Conservation (phyloP, 1,140 invertebrate genomes). For the Macrocentrus cingulum region DNA sequence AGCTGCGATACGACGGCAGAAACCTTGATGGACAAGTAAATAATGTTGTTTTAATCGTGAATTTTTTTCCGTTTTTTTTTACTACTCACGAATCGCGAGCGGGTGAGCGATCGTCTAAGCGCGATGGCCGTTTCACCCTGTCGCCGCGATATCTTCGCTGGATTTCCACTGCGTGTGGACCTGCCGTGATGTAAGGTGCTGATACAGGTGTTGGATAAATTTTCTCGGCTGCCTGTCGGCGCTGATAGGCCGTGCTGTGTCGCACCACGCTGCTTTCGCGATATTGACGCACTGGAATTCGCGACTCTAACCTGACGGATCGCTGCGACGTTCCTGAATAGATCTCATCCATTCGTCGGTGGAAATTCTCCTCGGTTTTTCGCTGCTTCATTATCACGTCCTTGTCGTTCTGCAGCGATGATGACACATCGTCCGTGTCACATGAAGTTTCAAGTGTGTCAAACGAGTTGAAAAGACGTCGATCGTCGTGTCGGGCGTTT, state of each 20-base stretch:
- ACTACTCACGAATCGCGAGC: slow-evolving; percentile 10
- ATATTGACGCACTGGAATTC: slow-evolving; percentile 36
- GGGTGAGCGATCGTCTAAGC: slow-evolving; percentile 16
- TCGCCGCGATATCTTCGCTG: slow-evolving; percentile 19
- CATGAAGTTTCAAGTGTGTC: slow-evolving; percentile 16
- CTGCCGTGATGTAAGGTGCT: slow-evolving; percentile 17
- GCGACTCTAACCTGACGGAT: slow-evolving; percentile 33
- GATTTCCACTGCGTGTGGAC: neutral
- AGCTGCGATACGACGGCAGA: neutral
- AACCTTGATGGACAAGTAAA: neutral
- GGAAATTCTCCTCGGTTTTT: slow-evolving; percentile 32
- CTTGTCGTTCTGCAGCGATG: slow-evolving; percentile 23
- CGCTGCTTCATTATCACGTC: slow-evolving; percentile 31
- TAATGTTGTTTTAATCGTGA: neutral
- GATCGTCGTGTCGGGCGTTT: slow-evolving; percentile 11
- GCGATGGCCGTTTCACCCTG: slow-evolving; percentile 18
- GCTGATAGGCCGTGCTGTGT: slow-evolving; percentile 36
- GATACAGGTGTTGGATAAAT: slow-evolving; percentile 10
- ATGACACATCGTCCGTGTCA: slow-evolving; percentile 2
- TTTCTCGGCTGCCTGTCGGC: slow-evolving; percentile 29
- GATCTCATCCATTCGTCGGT: slow-evolving; percentile 31
- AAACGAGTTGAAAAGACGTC: slow-evolving; percentile 5
- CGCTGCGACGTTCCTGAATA: slow-evolving; percentile 21
- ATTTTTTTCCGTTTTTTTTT: neutral
- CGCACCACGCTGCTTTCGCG: slow-evolving; percentile 34